Base-by-base conservation (phyloP, 2,797 vertebrate genomes). In the Tragelaphus oryx region DNA sequence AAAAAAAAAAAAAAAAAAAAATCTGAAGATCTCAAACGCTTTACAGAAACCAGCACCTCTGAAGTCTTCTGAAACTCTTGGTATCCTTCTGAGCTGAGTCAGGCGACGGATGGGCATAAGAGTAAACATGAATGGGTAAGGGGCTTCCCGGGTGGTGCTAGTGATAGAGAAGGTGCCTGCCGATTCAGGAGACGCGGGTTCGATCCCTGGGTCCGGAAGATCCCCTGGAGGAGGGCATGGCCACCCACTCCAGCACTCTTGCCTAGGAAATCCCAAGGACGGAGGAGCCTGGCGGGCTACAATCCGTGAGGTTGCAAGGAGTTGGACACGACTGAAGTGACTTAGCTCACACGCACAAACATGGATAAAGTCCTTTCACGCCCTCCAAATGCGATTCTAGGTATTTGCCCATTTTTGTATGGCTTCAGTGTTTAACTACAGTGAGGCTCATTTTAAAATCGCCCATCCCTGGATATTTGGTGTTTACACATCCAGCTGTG, bases 1-100 rank as follows among this genome's bases (percentile, higher is more conserved):
- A 95, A 84, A 60, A 41, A 83, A 79, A 59, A 65, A 84, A 88
- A 95, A 84, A 60, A 41, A 83, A 79, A 33, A 79, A 82, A 46
- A 33, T 6, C 55, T 26, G 57, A 62, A 30, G 20, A 50, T 74
- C 41, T 74, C 81, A 44, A 48, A 75, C 3, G 44, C 50, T 89
- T 82, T 2, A 65, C 48, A 60, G n/a, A 89, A 82, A 52, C n/a
- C 20, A 50, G 17, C 1, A 44, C 50, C 41, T 33, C 1, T 7
- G 30, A 60, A 68, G 60, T 6, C 24, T 50, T 68, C 33, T 5
- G 22, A 84, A 24, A 44, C 46, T 71, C 41, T 14, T 22, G 52
- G 13, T 28, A 41, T 17, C 50, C 68, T 55, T 30, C 14, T 46
- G 85, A 44, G 26, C 65, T 13, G 16, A 14, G 12, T 24, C 50